Conservation (phyloP, 2,888 invertebrate genomes). For the Latrodectus elegans region DNA sequence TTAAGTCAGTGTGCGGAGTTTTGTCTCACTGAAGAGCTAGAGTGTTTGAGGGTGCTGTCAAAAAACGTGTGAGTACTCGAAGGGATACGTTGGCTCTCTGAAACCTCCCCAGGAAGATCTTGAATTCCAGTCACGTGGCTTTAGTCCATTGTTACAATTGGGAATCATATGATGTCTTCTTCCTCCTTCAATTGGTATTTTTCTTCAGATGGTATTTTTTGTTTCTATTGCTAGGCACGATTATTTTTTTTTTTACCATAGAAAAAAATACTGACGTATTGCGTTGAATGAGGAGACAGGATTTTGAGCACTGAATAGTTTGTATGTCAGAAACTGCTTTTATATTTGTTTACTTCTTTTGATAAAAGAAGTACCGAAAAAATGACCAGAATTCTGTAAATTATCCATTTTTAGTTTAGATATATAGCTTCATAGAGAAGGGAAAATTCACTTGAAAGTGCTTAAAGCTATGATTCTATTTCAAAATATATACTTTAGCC, state of each 20-base stretch:
- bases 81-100: slow-evolving; percentile 20
- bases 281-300: too few relatives aligned
- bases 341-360: too few relatives aligned
- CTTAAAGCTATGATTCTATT: too few relatives aligned
- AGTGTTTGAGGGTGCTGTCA: slow-evolving; percentile 47
- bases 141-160: slow-evolving; percentile 59
- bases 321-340: too few relatives aligned
- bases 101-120: slow-evolving; percentile 9
- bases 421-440: too few relatives aligned
- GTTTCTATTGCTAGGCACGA: background rate
- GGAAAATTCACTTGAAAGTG: too few relatives aligned
- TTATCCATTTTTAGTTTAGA: too few relatives aligned
- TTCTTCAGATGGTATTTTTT: slow-evolving; percentile 14
- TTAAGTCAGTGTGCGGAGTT: slow-evolving; percentile 10
- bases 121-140: slow-evolving; percentile 57
- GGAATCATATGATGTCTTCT: slow-evolving; percentile 55
- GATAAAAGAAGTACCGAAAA: too few relatives aligned
- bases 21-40: slow-evolving; percentile 31
- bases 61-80: slow-evolving; percentile 32
- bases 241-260: slow-evolving; percentile 10
- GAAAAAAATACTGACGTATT: background rate
- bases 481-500: too few relatives aligned
- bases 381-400: too few relatives aligned
- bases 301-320: too few relatives aligned
- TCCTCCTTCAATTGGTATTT: slow-evolving; percentile 44